These are phyloP conservation scores for Bombus fervidus DNA, from an alignment of 1,140 invertebrate genomes.

Conservation along the genomic window DNA sequence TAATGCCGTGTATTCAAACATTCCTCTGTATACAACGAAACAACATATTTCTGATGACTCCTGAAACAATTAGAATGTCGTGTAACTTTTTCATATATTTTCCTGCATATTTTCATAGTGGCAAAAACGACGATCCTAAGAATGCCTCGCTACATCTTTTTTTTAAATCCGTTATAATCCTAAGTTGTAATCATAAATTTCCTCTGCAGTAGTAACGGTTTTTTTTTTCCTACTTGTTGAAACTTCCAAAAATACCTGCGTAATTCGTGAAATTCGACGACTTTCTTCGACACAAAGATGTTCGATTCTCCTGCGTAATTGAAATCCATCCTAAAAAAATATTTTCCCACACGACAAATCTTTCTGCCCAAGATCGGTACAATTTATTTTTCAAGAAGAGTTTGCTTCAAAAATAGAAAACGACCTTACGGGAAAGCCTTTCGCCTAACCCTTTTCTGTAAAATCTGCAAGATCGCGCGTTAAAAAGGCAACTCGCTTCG, in stretches of 20 bases:
- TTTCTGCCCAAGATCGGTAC: not conserved
- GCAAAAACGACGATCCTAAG: too few relatives aligned
- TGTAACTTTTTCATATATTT: too few relatives aligned
- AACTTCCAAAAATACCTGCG: not conserved
- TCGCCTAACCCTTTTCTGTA: constrained; percentile 17
- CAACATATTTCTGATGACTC: not conserved
- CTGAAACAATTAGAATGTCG: too few relatives aligned
- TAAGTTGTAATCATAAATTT: not conserved
- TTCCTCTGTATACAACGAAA: not conserved
- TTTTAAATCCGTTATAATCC: not conserved
- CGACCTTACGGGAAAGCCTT: not conserved
- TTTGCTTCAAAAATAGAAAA: not conserved
- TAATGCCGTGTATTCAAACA: not conserved
- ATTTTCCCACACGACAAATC: not conserved
- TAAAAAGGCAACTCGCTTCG: not conserved
- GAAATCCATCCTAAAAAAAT: constrained; percentile 5
- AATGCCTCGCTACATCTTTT: too few relatives aligned
- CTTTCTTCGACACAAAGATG: not conserved
- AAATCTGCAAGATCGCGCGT: constrained; percentile 20
- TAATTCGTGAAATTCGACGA: not conserved
- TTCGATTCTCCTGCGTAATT: not conserved
- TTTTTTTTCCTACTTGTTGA: not conserved
- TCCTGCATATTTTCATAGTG: too few relatives aligned
- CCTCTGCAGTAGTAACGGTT: not conserved
- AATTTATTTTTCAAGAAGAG: not conserved